Evolutionary conservation across 2,888 invertebrate species (phyloP), one percentile per base, ranked within the genome.

Genomic region (Penaeus monodon): DNA sequence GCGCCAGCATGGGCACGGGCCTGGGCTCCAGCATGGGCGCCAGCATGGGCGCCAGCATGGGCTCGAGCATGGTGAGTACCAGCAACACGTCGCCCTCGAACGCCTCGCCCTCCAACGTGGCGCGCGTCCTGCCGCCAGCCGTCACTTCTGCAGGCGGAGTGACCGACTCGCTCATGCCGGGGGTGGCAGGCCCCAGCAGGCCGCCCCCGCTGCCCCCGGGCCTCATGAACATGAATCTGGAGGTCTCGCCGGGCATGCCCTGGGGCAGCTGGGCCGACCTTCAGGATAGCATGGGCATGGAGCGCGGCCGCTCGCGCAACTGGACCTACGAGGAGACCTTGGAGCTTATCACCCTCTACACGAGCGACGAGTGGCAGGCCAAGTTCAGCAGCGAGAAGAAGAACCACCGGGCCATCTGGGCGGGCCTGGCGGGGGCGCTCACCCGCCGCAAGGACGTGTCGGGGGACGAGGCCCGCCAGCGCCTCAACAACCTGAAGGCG

Each of bases 291-390:
- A 57, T 84, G 65, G 84, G 84, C 33, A 76, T 88, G 83, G 90
- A 90, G 81, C 73, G 90, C 27, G 90, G 90, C 20, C 66, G 90
- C 38, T 88, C 88, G 33, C 86, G 88, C 22, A 90, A 90, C 85
- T 90, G 90, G 90, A 90, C 90, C 6, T 90, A 90, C 88, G 90
- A 90, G 74, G 90, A 90, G 78, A 90, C 90, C 8, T 49, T 88
- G 70, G 90, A 90, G 81, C 77, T 90, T n/a, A 90, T 90, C 79
- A 81, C 74, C n/a, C 68, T 88, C 76, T 90, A 90, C 88, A 90
- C 90, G 44, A 87, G 87, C 66, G 90, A 88, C 74, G 90, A 90
- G 38, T 90, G 90, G 90, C 90, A 90, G 85, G 73, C 77, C 70
- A 90, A 90, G 82, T 90, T 90, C 83, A 87, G 87, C 33, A 88